These are phyloP conservation scores for Scomber colias DNA, from an alignment of 2,113 vertebrate genomes.

Conservation along the genomic window DNA sequence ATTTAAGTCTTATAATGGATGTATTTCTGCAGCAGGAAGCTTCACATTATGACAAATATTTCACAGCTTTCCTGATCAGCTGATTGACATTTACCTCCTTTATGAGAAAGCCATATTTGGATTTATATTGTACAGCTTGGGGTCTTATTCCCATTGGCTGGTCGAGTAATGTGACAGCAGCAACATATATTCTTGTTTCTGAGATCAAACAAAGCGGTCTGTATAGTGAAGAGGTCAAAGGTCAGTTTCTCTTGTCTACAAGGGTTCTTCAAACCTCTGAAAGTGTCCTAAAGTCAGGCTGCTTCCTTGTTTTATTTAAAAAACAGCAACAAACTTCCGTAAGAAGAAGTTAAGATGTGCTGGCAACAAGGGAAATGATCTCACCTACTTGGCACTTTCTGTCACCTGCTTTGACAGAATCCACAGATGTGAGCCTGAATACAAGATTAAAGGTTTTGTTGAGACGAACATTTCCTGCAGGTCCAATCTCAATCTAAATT, in stretches of 20 bases:
- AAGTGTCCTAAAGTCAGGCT: too few species aligned
- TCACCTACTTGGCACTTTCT: not conserved
- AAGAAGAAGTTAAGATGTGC: not conserved
- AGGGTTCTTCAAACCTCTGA: not conserved
- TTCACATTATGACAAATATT: too few species aligned
- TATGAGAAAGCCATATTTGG: too few species aligned
- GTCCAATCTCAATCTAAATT: conserved; percentile 6
- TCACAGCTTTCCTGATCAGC: too few species aligned
- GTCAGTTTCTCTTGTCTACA: not conserved
- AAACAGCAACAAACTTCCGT: not conserved
- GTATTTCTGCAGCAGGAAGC: too few species aligned
- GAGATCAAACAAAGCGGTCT: not conserved
- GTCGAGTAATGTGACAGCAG: not conserved
- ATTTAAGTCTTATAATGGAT: too few species aligned
- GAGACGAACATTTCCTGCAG: conserved; percentile 27
- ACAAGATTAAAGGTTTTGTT: conserved; percentile 33
- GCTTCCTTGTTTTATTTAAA: not conserved
- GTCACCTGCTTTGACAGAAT: conserved; percentile 5
- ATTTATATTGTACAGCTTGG: too few species aligned
- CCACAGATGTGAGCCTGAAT: conserved; percentile 23
- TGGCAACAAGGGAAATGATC: not conserved
- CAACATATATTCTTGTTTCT: not conserved
- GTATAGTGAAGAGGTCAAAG: not conserved
- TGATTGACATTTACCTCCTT: too few species aligned
- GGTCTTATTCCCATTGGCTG: too few species aligned